Percentiles rank a stretch among this genome's conserved stretches.
phyloP scores from a whole-genome alignment of 1,140 invertebrate genomes.

The Drosophila malerkotliana region DNA sequence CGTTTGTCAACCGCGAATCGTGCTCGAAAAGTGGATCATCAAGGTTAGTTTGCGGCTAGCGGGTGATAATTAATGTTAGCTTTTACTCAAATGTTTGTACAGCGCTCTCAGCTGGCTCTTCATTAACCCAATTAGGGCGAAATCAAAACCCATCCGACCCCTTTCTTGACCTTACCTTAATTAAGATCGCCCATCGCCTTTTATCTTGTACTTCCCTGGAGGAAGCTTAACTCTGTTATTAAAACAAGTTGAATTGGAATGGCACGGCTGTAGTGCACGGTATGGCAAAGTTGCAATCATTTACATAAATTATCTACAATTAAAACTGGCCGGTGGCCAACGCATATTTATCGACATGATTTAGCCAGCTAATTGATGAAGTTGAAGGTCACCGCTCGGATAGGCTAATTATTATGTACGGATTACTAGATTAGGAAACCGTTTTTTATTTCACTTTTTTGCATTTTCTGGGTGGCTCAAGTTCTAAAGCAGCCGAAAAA shows the following conservation, averaged over 20 bases:
- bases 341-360: slow-evolving; percentile 42
- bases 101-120: slow-evolving; percentile 19
- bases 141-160: slow-evolving; percentile 33
- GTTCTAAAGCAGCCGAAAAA: slow-evolving; percentile 35
- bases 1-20: slow-evolving; percentile 27
- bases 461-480: slow-evolving; percentile 7
- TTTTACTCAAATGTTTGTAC: slow-evolving; percentile 36
- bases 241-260: slow-evolving; percentile 30
- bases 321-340: slow-evolving; percentile 31
- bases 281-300: slow-evolving; percentile 47
- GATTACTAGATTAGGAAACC: slow-evolving; percentile 21
- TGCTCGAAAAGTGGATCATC: slow-evolving; percentile 22
- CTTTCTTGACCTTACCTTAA: slow-evolving; percentile 38
- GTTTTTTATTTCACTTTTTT: slow-evolving; percentile 10
- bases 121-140: slow-evolving; percentile 41
- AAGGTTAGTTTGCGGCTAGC: slow-evolving; percentile 49
- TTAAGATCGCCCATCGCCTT: slow-evolving; percentile 7
- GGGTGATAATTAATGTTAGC: slow-evolving; percentile 38
- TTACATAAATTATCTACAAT: slow-evolving; percentile 65
- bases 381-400: slow-evolving; percentile 49
- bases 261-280: slow-evolving; percentile 16
- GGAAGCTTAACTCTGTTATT: slow-evolving; percentile 40
- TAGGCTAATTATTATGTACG: slow-evolving; percentile 49
- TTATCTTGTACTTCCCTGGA: slow-evolving; percentile 29
- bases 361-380: slow-evolving; percentile 42